Evolutionary conservation across 1,140 invertebrate genomes (phyloP).

Genomic region (Hestina assimilis): DNA sequence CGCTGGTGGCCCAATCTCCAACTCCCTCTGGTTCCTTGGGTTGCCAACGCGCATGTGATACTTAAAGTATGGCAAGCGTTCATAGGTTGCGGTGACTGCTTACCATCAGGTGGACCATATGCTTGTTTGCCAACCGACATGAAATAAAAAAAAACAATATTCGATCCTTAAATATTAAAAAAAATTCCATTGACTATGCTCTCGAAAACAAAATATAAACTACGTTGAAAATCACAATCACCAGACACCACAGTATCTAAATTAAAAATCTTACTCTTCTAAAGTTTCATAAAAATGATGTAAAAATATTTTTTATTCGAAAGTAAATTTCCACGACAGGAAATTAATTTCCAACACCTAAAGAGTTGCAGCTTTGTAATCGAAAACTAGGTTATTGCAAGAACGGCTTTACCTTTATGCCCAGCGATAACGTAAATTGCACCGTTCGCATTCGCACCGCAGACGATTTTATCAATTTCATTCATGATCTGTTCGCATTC

Average conservation of each 20-base stretch:
- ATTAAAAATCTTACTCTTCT: not conserved
- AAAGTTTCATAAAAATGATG: not conserved
- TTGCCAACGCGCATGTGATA: too few species aligned
- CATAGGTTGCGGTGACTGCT: too few species aligned
- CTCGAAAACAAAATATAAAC: not conserved
- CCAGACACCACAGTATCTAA: not conserved
- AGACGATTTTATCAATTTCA: slow-evolving; percentile 63
- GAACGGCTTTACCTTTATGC: slow-evolving; percentile 24
- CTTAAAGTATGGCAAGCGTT: too few species aligned
- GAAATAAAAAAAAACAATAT: too few species aligned
- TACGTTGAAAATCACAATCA: not conserved
- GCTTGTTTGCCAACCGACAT: too few species aligned
- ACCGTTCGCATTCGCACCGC: slow-evolving; percentile 39
- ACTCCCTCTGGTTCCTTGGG: too few species aligned
- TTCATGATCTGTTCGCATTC: slow-evolving; percentile 57
- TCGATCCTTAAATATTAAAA: too few species aligned
- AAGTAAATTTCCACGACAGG: slow-evolving; percentile 12
- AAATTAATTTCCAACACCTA: slow-evolving; percentile 26
- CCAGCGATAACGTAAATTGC: slow-evolving; percentile 37
- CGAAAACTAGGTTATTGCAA: slow-evolving; percentile 30
- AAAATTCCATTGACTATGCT: too few species aligned
- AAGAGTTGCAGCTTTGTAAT: slow-evolving; percentile 24
- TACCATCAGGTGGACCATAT: too few species aligned
- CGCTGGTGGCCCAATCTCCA: too few species aligned
- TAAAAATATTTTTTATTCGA: not conserved